Conservation (phyloP, 2,113 vertebrate genomes). For the Cnemophilus loriae region DNA sequence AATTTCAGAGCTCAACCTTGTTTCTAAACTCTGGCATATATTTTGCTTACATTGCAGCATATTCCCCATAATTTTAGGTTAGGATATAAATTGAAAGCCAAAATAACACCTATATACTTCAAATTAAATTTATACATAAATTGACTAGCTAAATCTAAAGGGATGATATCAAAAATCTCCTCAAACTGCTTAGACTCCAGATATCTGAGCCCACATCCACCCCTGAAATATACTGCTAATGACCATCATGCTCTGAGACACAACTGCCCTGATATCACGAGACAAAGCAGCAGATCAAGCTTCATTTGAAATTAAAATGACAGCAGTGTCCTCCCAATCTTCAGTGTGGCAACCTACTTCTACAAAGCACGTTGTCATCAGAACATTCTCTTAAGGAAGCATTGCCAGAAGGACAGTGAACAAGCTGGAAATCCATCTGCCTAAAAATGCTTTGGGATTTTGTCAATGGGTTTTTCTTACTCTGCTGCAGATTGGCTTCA, state of each 20-base stretch:
- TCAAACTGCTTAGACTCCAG: neutral
- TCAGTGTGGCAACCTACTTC: neutral
- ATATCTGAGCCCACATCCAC: neutral
- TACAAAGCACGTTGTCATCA: neutral
- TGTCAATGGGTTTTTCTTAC: neutral
- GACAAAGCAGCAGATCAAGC: neutral
- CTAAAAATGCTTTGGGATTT: neutral
- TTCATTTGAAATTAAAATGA: neutral
- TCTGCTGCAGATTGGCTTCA: neutral
- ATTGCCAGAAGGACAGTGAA: neutral
- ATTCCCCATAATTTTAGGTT: neutral
- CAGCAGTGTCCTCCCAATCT: neutral
- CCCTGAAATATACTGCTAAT: neutral
- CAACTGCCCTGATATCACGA: neutral
- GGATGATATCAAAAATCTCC: neutral
- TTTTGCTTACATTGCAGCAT: neutral
- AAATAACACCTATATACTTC: neutral
- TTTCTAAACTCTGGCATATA: neutral
- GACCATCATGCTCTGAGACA: neutral
- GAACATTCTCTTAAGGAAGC: neutral
- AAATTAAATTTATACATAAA: neutral
- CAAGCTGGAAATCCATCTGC: neutral
- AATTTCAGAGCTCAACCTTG: neutral
- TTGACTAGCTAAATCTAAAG: neutral
- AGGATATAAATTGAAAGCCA: neutral